Conservation (phyloP, 92 coral and sea anemone species). For the Diadumene lineata region DNA sequence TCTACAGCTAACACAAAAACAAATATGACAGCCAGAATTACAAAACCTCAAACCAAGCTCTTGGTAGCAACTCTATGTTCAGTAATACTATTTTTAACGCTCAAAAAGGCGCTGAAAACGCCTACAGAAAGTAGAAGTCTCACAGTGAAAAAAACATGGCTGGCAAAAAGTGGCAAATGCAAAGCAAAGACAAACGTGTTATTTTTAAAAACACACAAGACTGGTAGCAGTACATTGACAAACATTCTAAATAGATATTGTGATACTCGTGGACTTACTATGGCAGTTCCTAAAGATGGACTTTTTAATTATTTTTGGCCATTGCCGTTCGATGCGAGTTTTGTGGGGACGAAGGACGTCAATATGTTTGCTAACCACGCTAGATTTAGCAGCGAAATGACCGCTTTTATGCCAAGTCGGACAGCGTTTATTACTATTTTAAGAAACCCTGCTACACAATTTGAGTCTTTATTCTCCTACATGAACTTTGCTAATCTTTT, state of each 20-base stretch:
- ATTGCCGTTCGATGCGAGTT: conserved; percentile 43
- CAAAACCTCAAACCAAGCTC: not conserved
- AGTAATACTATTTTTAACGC: not conserved
- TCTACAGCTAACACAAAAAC: not conserved
- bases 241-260: conserved; percentile 64
- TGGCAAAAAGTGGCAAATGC: not conserved
- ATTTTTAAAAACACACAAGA: conserved; percentile 66
- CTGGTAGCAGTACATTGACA: conserved; percentile 65
- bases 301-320: conserved; percentile 63
- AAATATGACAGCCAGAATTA: not conserved
- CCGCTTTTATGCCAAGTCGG: conserved; percentile 21
- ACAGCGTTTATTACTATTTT: conserved; percentile 49
- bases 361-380: conserved; percentile 64
- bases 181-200: conserved; percentile 34
- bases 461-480: conserved; percentile 54
- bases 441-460: conserved; percentile 60
- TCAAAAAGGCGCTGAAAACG: not conserved
- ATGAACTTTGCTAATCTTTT: conserved; percentile 42
- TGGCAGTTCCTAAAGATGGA: conserved; percentile 56
- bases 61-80: not conserved
- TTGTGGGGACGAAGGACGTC: not conserved
- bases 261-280: conserved; percentile 31
- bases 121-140: not conserved
- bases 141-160: not conserved
- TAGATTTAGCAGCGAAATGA: conserved; percentile 32